Evolutionary conservation across 2,888 invertebrate genomes (phyloP).

Genomic region (Abscondita cerata): DNA sequence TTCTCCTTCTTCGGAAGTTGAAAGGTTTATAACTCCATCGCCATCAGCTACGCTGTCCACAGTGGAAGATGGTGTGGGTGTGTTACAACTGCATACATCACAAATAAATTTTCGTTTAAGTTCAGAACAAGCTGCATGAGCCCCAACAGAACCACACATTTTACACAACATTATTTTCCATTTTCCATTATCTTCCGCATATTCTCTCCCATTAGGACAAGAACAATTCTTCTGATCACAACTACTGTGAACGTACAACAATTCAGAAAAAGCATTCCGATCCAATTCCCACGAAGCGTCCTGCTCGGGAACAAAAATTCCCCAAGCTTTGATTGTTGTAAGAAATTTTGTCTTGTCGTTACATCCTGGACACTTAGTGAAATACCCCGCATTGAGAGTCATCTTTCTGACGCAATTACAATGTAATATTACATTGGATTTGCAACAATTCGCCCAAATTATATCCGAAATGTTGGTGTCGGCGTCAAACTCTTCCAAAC

Average conservation of each 20-base stretch:
- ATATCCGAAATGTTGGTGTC: not conserved
- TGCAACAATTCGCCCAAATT: conserved; percentile 25
- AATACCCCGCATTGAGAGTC: conserved; percentile 28
- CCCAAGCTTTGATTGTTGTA: conserved; percentile 10
- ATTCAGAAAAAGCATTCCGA: conserved; percentile 23
- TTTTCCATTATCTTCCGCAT: not conserved
- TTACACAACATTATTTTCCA: conserved; percentile 27
- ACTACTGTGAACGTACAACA: conserved; percentile 16
- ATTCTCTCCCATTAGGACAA: conserved; percentile 26
- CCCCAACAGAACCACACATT: conserved; percentile 25
- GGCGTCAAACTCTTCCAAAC: conserved; percentile 20
- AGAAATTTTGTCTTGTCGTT: conserved; percentile 21
- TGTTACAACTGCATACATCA: conserved; percentile 5
- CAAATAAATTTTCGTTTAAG: conserved; percentile 16
- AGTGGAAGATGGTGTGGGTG: not conserved
- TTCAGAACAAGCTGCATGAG: conserved; percentile 18
- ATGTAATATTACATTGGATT: conserved; percentile 21
- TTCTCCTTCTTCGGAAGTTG: not conserved
- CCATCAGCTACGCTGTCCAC: not conserved
- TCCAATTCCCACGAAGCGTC: conserved; percentile 31
- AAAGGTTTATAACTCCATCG: not conserved
- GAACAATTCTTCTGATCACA: conserved; percentile 18
- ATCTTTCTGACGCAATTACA: conserved; percentile 20
- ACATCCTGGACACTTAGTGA: conserved; percentile 31
- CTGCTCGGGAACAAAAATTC: conserved; percentile 29